Conservation (phyloP, 1,140 invertebrate genomes). For the Tetramorium simillimum region DNA sequence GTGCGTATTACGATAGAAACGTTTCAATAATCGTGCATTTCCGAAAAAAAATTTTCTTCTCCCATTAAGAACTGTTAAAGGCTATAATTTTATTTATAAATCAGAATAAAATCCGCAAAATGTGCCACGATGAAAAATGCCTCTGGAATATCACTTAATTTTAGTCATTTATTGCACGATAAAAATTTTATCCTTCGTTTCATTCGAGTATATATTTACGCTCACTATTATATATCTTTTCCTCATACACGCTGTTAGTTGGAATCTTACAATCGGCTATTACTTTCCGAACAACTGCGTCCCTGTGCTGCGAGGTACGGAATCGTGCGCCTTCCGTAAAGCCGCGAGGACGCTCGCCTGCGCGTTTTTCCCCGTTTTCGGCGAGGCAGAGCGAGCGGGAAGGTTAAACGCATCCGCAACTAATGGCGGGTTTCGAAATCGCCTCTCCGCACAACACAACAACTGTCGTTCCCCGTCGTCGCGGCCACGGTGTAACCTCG, state of each 20-base stretch:
- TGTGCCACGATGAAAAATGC: not conserved
- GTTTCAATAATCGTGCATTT: not conserved
- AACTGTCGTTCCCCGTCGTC: slow-evolving; percentile 51
- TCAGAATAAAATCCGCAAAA: not conserved
- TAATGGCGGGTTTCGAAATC: slow-evolving; percentile 58
- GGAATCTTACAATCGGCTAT: not conserved
- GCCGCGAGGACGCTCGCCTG: not conserved
- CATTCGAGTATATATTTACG: not conserved
- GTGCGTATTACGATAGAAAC: not conserved
- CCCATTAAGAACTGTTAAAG: not conserved
- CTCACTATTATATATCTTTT: not conserved
- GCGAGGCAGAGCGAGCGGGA: slow-evolving; percentile 21
- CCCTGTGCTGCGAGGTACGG: not conserved
- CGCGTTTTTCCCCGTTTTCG: slow-evolving; percentile 38
- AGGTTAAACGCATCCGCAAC: slow-evolving; percentile 58
- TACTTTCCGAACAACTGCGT: not conserved
- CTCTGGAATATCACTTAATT: not conserved
- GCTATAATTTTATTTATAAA: not conserved
- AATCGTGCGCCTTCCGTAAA: slow-evolving; percentile 18
- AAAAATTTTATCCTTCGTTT: not conserved
- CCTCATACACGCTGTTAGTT: not conserved
- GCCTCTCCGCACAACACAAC: slow-evolving; percentile 29
- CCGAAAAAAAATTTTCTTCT: not conserved
- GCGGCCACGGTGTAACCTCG: slow-evolving; percentile 47
- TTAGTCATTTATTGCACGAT: not conserved